Evolutionary conservation across 1,140 invertebrate genomes (phyloP).

Genomic region (Brachionus paranguensis): DNA sequence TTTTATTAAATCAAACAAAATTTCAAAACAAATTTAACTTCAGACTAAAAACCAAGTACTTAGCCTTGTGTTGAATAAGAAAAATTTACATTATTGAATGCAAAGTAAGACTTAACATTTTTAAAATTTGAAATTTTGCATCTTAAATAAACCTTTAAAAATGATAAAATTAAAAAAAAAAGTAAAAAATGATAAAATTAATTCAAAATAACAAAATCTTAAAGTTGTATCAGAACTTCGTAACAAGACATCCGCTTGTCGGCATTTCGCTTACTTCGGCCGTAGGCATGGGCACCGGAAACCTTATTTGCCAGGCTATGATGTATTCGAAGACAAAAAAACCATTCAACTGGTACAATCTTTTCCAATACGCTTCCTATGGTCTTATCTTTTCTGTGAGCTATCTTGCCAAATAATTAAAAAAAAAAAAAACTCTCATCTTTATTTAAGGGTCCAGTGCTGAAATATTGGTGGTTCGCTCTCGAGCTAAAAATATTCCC

Average conservation of each 20-base stretch:
- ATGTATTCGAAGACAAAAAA: slow-evolving; percentile 22
- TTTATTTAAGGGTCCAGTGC: background rate
- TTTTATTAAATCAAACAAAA: too few relatives aligned
- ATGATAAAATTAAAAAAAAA: background rate
- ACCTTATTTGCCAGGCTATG: slow-evolving; percentile 15
- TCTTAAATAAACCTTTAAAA: background rate
- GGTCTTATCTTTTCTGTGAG: slow-evolving; percentile 12
- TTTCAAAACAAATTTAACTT: background rate
- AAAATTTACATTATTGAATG: background rate
- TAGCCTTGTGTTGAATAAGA: background rate
- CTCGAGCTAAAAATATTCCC: slow-evolving; percentile 3
- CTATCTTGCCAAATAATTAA: background rate
- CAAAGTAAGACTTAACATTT: background rate
- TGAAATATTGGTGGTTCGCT: slow-evolving; percentile 35
- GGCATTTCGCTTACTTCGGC: background rate
- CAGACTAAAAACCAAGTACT: background rate
- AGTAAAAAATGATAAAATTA: slow-evolving; percentile 16
- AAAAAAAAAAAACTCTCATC: background rate
- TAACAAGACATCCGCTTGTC: background rate
- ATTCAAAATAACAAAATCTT: background rate
- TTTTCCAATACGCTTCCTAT: background rate
- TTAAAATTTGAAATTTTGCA: background rate
- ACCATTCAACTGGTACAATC: background rate
- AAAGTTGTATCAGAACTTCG: slow-evolving; percentile 11
- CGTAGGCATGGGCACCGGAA: slow-evolving; percentile 11